These are phyloP conservation scores for Thaumetopoea pityocampa DNA, from an alignment of 1,140 invertebrate species.

Conservation along the genomic window DNA sequence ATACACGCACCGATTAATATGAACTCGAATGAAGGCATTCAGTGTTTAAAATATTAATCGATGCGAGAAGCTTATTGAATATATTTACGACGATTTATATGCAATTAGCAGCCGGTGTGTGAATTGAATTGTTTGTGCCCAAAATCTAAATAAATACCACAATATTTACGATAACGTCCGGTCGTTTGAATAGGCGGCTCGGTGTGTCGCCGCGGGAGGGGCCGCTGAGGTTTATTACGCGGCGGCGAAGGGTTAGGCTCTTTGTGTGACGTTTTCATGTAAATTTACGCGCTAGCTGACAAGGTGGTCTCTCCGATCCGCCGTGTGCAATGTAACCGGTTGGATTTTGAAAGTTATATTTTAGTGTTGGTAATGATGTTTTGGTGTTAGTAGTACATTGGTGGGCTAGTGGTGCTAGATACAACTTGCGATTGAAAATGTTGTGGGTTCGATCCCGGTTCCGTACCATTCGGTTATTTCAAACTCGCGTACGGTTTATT, in stretches of 20 bases:
- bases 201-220: conserved; percentile 53
- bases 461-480: too few species aligned
- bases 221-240: conserved; percentile 49
- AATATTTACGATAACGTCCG: conserved; percentile 72
- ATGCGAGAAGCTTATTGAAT: conserved; percentile 68
- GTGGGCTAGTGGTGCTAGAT: too few species aligned
- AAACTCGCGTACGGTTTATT: too few species aligned
- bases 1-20: conserved; percentile 55
- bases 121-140: conserved; percentile 72
- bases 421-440: too few species aligned
- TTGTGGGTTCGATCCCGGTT: too few species aligned
- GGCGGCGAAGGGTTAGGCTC: conserved; percentile 60
- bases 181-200: conserved; percentile 56
- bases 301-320: conserved; percentile 54
- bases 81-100: conserved; percentile 70
- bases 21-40: conserved; percentile 64
- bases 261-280: conserved; percentile 70
- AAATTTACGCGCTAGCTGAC: conserved; percentile 65
- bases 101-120: conserved; percentile 68
- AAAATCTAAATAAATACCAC: conserved; percentile 69
- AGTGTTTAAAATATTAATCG: conserved; percentile 64
- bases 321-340: conserved; percentile 22
- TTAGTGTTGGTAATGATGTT: too few species aligned
- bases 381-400: too few species aligned
- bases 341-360: conserved; percentile 60